Conservation (phyloP, 2,797 vertebrate species). For the Tadarida brasiliensis region DNA sequence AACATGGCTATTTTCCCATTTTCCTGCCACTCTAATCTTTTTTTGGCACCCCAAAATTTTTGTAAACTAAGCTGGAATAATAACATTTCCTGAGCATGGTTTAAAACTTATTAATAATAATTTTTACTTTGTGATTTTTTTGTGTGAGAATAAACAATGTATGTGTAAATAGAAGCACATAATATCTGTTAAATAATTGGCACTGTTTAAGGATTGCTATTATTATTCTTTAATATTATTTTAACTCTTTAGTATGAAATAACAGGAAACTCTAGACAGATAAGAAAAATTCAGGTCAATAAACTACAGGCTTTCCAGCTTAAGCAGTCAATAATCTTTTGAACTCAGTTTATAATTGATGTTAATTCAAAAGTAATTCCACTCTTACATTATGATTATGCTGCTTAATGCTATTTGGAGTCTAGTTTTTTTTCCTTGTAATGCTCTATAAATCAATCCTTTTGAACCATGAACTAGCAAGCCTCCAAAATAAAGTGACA, state of each 20-base stretch:
- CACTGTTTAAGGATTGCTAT: background rate
- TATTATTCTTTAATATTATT: conserved; percentile 43
- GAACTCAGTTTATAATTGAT: conserved; percentile 69
- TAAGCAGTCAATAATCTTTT: conserved; percentile 69
- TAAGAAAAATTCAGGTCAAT: conserved; percentile 43
- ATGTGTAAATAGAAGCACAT: background rate
- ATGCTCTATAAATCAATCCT: conserved; percentile 77
- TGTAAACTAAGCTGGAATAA: background rate
- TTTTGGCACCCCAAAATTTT: background rate
- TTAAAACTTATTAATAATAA: conserved; percentile 19
- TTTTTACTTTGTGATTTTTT: background rate
- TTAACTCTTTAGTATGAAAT: conserved; percentile 15
- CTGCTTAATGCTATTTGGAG: conserved; percentile 60
- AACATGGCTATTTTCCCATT: background rate
- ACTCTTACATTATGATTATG: conserved; percentile 39
- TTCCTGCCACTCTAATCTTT: background rate
- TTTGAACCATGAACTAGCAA: conserved; percentile 78
- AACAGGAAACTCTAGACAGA: background rate
- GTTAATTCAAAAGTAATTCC: conserved; percentile 78
- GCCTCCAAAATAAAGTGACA: conserved; percentile 75
- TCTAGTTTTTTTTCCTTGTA: conserved; percentile 2
- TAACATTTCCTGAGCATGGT: background rate
- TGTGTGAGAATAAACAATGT: conserved; percentile 4
- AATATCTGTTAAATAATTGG: background rate
- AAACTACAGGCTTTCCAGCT: conserved; percentile 34